Evolutionary conservation across 2,888 invertebrate species (phyloP).

Genomic region (Erynnis tages): DNA sequence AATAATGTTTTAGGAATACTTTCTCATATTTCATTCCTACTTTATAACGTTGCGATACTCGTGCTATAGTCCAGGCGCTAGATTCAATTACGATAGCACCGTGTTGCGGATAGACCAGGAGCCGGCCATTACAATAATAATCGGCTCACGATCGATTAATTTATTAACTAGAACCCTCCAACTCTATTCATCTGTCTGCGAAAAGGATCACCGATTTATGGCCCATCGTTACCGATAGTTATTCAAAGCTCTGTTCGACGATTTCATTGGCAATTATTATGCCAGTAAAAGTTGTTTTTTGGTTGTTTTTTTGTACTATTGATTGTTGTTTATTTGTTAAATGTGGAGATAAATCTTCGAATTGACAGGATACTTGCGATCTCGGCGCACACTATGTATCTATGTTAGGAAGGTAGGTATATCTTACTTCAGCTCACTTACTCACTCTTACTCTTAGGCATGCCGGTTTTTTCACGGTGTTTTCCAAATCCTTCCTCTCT

Average conservation of each 20-base stretch:
- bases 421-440: too few species aligned
- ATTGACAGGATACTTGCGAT: too few species aligned
- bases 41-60: background rate
- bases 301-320: constrained; percentile 7
- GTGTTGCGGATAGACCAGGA: constrained; percentile 53
- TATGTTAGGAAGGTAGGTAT: too few species aligned
- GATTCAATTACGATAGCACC: constrained; percentile 75
- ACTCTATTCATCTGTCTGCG: constrained; percentile 58
- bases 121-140: constrained; percentile 72
- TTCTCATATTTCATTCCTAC: too few species aligned
- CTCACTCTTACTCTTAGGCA: too few species aligned
- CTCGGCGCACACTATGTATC: too few species aligned
- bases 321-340: constrained; percentile 4
- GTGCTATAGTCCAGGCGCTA: constrained; percentile 41
- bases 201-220: constrained; percentile 25
- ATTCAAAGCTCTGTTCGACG: constrained; percentile 18
- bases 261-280: constrained; percentile 26
- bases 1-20: too few species aligned
- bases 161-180: constrained; percentile 50
- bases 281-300: constrained; percentile 14
- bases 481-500: too few species aligned
- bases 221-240: constrained; percentile 19
- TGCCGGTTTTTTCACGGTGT: too few species aligned
- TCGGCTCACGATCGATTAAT: constrained; percentile 74
- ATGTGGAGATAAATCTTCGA: background rate